Percentiles rank a stretch among this genome's conserved stretches.
Evolutionary conservation across 1,140 invertebrate genomes (phyloP).

Genomic region (Thereuonema tuberculata): DNA sequence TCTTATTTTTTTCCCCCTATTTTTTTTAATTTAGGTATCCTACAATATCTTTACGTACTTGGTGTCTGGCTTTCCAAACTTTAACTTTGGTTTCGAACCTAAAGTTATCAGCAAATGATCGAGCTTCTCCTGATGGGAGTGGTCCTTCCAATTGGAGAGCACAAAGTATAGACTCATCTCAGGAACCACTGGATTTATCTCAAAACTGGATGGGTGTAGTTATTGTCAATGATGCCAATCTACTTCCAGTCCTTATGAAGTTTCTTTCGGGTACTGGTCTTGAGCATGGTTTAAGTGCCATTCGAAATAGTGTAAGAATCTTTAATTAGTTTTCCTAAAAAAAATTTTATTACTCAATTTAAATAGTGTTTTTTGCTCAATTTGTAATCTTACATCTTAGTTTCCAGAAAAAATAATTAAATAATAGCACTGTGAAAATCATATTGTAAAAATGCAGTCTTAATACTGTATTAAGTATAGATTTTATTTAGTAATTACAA

Average conservation of each 20-base stretch:
- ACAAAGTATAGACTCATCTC: background rate
- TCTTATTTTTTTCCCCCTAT: background rate
- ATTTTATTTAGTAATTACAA: no score
- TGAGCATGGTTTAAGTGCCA: slow-evolving; percentile 15
- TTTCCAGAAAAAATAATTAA: no score
- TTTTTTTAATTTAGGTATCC: slow-evolving; percentile 35
- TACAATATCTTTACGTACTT: slow-evolving; percentile 51
- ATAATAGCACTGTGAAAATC: no score
- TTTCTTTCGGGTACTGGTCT: slow-evolving; percentile 51
- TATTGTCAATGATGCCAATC: slow-evolving; percentile 51
- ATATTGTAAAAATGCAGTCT: no score
- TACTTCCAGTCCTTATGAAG: slow-evolving; percentile 53
- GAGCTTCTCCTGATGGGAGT: background rate
- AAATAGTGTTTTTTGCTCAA: no score
- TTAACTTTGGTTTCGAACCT: slow-evolving; percentile 29
- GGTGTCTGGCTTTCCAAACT: slow-evolving; percentile 55
- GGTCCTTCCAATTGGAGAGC: background rate
- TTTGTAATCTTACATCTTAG: no score
- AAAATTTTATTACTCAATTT: no score
- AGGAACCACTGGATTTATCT: slow-evolving; percentile 12
- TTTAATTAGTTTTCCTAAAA: no score
- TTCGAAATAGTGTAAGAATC: background rate
- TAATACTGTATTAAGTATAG: no score
- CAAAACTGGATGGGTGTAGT: slow-evolving; percentile 36
- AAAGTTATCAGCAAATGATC: slow-evolving; percentile 8